Base-by-base conservation (phyloP, 92 coral and sea anemone genomes). In the Desmophyllum pertusum region DNA sequence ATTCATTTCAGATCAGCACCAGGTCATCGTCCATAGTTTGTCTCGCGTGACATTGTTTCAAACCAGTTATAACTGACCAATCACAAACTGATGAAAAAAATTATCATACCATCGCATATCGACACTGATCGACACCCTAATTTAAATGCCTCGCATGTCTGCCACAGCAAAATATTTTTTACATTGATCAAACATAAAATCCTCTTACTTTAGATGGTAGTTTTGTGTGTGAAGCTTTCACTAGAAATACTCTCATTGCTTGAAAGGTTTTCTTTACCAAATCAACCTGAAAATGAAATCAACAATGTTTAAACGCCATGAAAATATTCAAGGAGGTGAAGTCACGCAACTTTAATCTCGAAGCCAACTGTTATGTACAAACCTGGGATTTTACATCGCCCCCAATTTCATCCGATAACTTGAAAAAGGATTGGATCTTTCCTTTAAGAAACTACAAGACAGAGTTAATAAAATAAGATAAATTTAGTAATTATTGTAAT, bases 341-440 rank as follows among this genome's bases (percentile, higher is more conserved):
- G 85, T 83, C 80, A 83, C 87, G 81, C 87, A 81, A 71, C 70
- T 30, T 31, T n/a, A 42, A 1, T 37, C 18, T 39, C 1, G n/a
- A 37, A 50, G 30, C 5, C 45, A 39, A 66, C 10, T 0, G 5
- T 33, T 75, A 4, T 41, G n/a, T n/a, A n/a, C n/a, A n/a, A n/a
- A 92, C 95, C 92, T 92, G 93, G 14, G 41, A 27, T 69, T 87
- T 80, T 2, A 92, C 93, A 62, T 92, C 95, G 71, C 87, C 91
- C 40, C 95, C 95, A 43, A 92, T 61, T 76, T 90, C 72, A 36
- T 87, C 90, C 40, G 95, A 92, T 43, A 90, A 73, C 86, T 84
- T 81, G 45, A 84, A 70, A 81, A 80, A 92, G 50, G 59, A 55
- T 25, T 52, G 76, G 45, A 92, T 65, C 57, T 92, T 88, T 27